These are phyloP conservation scores for Nettapus auritus DNA, from an alignment of 2,113 vertebrate species.

Conservation along the genomic window DNA sequence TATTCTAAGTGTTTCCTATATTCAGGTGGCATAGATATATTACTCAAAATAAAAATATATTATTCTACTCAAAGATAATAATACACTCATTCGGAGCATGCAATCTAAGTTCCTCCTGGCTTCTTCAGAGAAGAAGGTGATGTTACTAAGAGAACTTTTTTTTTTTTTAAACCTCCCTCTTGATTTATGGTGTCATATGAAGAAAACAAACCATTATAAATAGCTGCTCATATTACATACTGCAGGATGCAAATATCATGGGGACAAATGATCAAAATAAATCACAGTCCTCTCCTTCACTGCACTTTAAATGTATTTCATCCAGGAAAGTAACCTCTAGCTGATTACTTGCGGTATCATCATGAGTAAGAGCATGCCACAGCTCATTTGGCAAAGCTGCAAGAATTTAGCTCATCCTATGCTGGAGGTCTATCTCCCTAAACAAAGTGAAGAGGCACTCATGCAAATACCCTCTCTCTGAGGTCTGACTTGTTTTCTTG, in stretches of 20 bases:
- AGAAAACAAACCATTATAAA: not conserved
- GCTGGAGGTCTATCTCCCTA: not conserved
- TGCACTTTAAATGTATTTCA: not conserved
- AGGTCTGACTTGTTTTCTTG: not conserved
- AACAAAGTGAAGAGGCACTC: not conserved
- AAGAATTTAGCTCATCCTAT: not conserved
- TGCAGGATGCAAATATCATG: not conserved
- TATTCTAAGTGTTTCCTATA: not conserved
- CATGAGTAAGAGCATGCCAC: not conserved
- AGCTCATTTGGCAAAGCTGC: constrained; percentile 23
- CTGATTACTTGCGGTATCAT: not conserved
- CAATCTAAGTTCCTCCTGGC: not conserved
- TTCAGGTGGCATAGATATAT: not conserved
- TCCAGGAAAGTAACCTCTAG: not conserved
- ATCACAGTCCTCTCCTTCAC: not conserved
- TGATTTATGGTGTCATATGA: not conserved
- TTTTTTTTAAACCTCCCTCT: not conserved
- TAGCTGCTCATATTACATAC: not conserved
- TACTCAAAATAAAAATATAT: not conserved
- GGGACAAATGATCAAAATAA: not conserved
- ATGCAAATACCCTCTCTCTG: not conserved
- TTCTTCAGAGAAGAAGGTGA: not conserved
- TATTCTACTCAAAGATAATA: not conserved
- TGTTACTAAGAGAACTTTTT: not conserved
- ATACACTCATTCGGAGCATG: not conserved